Base-by-base conservation (phyloP, 2,113 vertebrate genomes). In the Solea solea region DNA sequence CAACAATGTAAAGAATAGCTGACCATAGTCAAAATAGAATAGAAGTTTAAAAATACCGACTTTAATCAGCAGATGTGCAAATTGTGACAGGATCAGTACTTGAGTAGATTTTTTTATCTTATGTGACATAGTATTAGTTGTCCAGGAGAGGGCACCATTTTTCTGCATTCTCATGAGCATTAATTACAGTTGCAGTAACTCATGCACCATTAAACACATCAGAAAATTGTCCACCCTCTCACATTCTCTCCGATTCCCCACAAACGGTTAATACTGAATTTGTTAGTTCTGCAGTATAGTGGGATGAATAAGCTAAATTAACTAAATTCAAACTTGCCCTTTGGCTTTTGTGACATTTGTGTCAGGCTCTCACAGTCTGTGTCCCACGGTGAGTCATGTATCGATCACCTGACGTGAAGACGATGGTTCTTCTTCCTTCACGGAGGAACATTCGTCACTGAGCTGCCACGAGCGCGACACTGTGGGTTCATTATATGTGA, bases 61-160 rank as follows among this genome's bases (percentile, higher is more conserved):
- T 34, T 34, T 34, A 34, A 34, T 9, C 15, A 8, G 15, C 25
- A 53, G 4, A 9, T 57, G 11, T 34, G 27, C 14, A 1, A 14
- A 0, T 34, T 34, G 34, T 34, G 34, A 34, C 34, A 34, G 34
- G 34, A 2, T 34, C 5, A 34, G 28, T 3, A 2, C 28, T 34
- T 34, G 28, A 34, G 28, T 34, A 34, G 3, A 34, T n/a, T 34
- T 34, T 34, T 3, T 3, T 34, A 34, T 3, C 34, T 34, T 34
- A 34, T 34, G 34, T 34, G 34, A 34, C 45, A 10, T 11, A 12
- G 4, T 10, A 48, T 14, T 12, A 48, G 11, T 28, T 55, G 27
- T 64, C 86, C 91, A 88, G 64, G 3, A 83, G 91, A 84, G 85
- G 87, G 81, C 78, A 25, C 66, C 69, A 50, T 58, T 16, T 46